Evolutionary conservation across 2,113 vertebrate species (phyloP), one percentile per base, ranked within the genome.

Genomic region (Anarhynchus alexandrinus): DNA sequence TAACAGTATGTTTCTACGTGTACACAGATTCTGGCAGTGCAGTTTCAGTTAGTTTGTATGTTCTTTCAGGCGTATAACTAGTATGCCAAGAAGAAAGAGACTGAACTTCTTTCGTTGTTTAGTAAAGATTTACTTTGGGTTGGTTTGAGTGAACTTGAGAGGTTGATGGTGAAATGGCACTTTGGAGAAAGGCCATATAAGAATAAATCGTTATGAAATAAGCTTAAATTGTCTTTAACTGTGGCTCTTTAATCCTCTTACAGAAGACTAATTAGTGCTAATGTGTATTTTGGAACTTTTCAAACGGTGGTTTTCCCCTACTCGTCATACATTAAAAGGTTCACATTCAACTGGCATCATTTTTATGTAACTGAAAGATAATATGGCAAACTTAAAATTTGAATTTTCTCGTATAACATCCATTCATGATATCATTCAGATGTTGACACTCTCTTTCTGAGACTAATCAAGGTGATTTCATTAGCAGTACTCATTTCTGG

Each of bases 191-290:
- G 94, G 49, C 20, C 18, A 3, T 52, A 9, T 64, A 58, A 81
- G 59, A 88, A 66, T 80, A 94, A 87, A 92, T 94, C 43, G 73
- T 95, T 64, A 58, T 72, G 59, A 96, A 95, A 88, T 79, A 88
- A 90, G 43, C 72, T 88, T 91, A 55, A 93, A 52, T 61, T 65
- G 13, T 67, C 29, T 65, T 81, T 92, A 93, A 92, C 57, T 92
- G 32, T 90, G 49, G 25, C 20, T 66, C 54, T 93, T 82, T 69
- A 91, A 86, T 96, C 34, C 43, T 54, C 5, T 94, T 96, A 59
- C 27, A 73, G n/a, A 81, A 89, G 67, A 91, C 71, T 90, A 84
- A 93, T 94, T 95, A 93, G 23, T 25, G 18, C 72, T 91, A 86
- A 92, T 89, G 34, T 4, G 4, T 67, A 62, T 80, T 65, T 93